Evolutionary conservation across 1,140 invertebrate genomes (phyloP).

Genomic region (Leptestheria dahalacensis): DNA sequence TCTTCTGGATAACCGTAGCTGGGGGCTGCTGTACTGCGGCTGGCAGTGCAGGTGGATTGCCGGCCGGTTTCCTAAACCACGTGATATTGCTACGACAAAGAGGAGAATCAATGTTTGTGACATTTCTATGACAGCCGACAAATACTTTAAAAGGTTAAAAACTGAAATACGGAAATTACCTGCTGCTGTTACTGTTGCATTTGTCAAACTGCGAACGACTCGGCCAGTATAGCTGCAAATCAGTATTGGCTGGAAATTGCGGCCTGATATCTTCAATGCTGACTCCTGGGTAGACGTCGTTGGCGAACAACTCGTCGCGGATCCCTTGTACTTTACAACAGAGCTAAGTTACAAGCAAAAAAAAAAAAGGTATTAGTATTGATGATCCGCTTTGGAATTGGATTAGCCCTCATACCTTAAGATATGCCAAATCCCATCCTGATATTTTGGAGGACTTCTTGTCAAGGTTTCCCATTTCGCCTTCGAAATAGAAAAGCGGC

Average conservation of each 20-base stretch:
- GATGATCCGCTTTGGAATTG: no score
- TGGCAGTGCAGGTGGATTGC: slow-evolving; percentile 15
- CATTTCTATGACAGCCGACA: no score
- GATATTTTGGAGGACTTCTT: slow-evolving; percentile 60
- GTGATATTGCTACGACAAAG: slow-evolving; percentile 20
- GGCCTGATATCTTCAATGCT: slow-evolving; percentile 76
- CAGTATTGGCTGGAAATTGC: slow-evolving; percentile 72
- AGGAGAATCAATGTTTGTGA: no score
- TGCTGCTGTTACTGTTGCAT: slow-evolving; percentile 20
- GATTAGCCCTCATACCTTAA: slow-evolving; percentile 37
- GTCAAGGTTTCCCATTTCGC: slow-evolving; percentile 76
- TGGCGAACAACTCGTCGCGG: slow-evolving; percentile 73
- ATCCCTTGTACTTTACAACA: slow-evolving; percentile 89
- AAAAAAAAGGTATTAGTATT: background rate
- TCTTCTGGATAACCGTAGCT: no score
- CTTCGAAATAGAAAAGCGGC: slow-evolving; percentile 85
- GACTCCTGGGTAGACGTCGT: slow-evolving; percentile 73
- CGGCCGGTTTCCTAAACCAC: slow-evolving; percentile 22
- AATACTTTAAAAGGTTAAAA: no score
- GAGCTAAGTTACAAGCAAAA: slow-evolving; percentile 32
- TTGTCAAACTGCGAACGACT: slow-evolving; percentile 27
- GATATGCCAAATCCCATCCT: slow-evolving; percentile 78
- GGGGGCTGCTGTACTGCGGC: slow-evolving; percentile 14
- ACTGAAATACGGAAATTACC: no score
- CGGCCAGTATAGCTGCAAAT: slow-evolving; percentile 83